Percentiles rank a stretch among this genome's conserved stretches.
Conservation (phyloP, 1,140 invertebrate species). For the Hylaeus anthracinus region DNA sequence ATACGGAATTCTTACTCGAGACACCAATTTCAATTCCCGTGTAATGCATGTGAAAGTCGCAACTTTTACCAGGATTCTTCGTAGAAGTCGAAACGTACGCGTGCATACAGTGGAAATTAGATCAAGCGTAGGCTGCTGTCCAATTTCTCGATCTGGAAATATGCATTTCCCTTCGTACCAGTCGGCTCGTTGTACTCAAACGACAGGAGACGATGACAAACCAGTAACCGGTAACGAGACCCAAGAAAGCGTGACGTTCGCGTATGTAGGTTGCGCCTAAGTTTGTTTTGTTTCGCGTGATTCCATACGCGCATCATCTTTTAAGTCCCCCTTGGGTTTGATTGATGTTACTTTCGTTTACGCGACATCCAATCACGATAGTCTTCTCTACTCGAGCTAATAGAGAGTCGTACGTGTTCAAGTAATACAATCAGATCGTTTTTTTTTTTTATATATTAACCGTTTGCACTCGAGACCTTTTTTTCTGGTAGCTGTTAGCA, state of each 20-base stretch:
- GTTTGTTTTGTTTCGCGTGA: constrained; percentile 34
- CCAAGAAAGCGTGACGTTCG: constrained; percentile 32
- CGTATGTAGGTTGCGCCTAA: constrained; percentile 25
- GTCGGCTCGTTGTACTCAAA: neutral
- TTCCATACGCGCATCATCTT: neutral
- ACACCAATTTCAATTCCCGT: constrained; percentile 7
- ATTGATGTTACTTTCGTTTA: constrained; percentile 9
- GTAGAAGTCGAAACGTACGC: neutral
- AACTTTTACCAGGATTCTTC: constrained; percentile 16
- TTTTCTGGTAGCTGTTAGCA: too few species aligned
- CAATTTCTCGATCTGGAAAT: neutral
- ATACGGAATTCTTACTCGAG: neutral
- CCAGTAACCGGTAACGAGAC: neutral
- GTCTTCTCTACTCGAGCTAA: too few species aligned
- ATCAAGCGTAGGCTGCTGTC: constrained; percentile 33
- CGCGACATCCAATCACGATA: too few species aligned
- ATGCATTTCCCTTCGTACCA: neutral
- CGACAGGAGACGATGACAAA: constrained; percentile 13
- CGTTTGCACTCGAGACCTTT: too few species aligned
- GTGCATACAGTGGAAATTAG: constrained; percentile 39
- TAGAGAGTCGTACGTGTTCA: too few species aligned
- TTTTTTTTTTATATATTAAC: too few species aligned
- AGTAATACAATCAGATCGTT: too few species aligned
- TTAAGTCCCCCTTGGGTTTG: neutral
- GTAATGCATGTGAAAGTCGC: constrained; percentile 20